These are phyloP conservation scores for Meteorus cinctellus DNA, from an alignment of 2,888 invertebrate species.

Conservation along the genomic window DNA sequence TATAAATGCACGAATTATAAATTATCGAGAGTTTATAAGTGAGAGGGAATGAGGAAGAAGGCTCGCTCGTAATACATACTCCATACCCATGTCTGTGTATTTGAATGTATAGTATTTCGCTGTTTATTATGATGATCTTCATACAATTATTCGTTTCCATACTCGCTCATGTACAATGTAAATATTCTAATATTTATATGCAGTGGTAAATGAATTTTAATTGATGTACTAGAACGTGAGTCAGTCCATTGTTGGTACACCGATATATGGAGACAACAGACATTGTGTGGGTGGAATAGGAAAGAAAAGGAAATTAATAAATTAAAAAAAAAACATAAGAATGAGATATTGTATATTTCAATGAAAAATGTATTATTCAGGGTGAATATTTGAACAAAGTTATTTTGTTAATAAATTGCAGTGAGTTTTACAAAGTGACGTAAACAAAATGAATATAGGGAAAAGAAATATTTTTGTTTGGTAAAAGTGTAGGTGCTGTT, in stretches of 20 bases:
- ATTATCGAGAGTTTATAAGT: constrained; percentile 42
- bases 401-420: neutral
- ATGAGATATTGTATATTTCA: neutral
- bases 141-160: neutral
- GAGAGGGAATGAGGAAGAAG: constrained; percentile 21
- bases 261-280: constrained; percentile 39
- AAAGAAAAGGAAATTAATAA: constrained; percentile 10
- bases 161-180: neutral
- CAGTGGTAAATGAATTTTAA: constrained; percentile 47
- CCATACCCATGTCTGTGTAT: neutral
- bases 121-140: neutral
- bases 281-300: constrained; percentile 31
- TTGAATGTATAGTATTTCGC: neutral
- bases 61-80: neutral
- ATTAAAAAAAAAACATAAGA: neutral
- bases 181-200: constrained; percentile 1
- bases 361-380: neutral
- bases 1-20: constrained; percentile 41
- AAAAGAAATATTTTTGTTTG: neutral
- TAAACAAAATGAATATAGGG: neutral
- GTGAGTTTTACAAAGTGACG: neutral
- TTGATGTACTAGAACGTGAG: constrained; percentile 50
- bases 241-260: constrained; percentile 48
- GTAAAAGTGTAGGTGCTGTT: neutral
- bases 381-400: neutral